Percentiles rank a stretch among this genome's conserved stretches.
phyloP scores from a whole-genome alignment of 2,113 vertebrate species.

The Toxotes chatareus region DNA sequence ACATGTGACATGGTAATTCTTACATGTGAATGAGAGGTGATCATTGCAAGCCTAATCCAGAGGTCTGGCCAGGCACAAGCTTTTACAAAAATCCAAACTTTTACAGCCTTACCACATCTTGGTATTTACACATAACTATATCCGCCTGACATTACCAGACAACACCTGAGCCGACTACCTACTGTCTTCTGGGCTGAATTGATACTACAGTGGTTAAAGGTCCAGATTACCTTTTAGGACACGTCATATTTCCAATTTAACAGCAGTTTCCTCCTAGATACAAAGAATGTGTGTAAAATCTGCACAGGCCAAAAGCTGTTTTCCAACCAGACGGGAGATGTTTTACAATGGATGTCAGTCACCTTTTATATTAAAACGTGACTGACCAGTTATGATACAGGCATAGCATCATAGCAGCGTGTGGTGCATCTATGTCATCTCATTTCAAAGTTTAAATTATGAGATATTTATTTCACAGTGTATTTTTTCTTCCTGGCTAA shows the following conservation, averaged over 20 bases:
- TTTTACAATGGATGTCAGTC: conserved; percentile 26
- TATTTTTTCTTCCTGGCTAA: conserved; percentile 27
- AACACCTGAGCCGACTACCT: background rate
- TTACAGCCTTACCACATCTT: conserved; percentile 61
- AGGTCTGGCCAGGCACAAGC: conserved; percentile 40
- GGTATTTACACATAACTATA: conserved; percentile 35
- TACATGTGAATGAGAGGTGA: conserved; percentile 65
- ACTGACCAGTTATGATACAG: conserved; percentile 28
- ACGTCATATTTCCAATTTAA: conserved; percentile 9
- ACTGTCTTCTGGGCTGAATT: conserved; percentile 1
- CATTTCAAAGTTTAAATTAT: conserved; percentile 50
- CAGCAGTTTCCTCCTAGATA: conserved; percentile 1
- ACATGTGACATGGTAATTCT: conserved; percentile 31
- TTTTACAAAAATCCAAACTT: conserved; percentile 7
- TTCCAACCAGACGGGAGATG: conserved; percentile 22
- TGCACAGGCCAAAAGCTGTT: conserved; percentile 14
- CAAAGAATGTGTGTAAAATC: background rate
- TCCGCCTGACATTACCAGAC: conserved; percentile 3
- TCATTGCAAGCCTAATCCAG: conserved; percentile 92
- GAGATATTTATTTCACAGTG: conserved; percentile 53
- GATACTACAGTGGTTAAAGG: background rate
- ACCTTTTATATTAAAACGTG: conserved; percentile 78
- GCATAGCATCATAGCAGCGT: conserved; percentile 9
- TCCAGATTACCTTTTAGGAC: background rate
- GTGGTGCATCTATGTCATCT: conserved; percentile 37